phyloP scores from a whole-genome alignment of 2,888 invertebrate genomes.

The Tinea pellionella region DNA sequence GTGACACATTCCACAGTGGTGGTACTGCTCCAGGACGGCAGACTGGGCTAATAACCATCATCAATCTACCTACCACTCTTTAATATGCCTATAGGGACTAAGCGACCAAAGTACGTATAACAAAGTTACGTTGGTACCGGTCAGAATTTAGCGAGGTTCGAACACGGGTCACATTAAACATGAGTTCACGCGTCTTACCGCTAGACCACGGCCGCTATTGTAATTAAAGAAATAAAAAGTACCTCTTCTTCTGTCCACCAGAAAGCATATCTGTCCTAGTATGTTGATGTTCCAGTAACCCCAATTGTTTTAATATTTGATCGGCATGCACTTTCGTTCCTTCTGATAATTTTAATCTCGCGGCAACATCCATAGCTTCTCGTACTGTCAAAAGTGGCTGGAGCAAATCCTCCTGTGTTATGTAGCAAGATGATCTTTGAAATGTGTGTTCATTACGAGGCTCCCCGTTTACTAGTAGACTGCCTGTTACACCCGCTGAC shows the following conservation, averaged over 20 bases:
- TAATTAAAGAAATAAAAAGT: too few relatives aligned
- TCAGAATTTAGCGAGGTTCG: too few relatives aligned
- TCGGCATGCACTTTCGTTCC: constrained; percentile 53
- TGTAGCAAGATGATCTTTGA: constrained; percentile 81
- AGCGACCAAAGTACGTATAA: too few relatives aligned
- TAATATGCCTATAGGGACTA: too few relatives aligned
- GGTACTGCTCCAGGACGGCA: too few relatives aligned
- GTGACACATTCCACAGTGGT: too few relatives aligned
- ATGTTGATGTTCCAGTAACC: constrained; percentile 72
- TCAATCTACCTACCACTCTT: too few relatives aligned
- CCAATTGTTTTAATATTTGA: constrained; percentile 72
- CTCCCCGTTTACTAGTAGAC: constrained; percentile 75
- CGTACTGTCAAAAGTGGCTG: constrained; percentile 78
- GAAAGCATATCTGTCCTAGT: constrained; percentile 74
- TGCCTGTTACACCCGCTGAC: constrained; percentile 74
- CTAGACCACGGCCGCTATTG: too few relatives aligned
- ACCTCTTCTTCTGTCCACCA: constrained; percentile 83
- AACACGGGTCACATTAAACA: too few relatives aligned
- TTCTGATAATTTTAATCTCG: constrained; percentile 76
- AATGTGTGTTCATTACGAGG: constrained; percentile 73
- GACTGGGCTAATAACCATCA: too few relatives aligned
- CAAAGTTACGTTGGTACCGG: too few relatives aligned
- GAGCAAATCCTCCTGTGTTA: constrained; percentile 82
- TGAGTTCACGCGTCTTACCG: too few relatives aligned
- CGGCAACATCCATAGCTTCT: constrained; percentile 84